phyloP scores from a whole-genome alignment of 2,888 invertebrate genomes.

The Mayetiola destructor region DNA sequence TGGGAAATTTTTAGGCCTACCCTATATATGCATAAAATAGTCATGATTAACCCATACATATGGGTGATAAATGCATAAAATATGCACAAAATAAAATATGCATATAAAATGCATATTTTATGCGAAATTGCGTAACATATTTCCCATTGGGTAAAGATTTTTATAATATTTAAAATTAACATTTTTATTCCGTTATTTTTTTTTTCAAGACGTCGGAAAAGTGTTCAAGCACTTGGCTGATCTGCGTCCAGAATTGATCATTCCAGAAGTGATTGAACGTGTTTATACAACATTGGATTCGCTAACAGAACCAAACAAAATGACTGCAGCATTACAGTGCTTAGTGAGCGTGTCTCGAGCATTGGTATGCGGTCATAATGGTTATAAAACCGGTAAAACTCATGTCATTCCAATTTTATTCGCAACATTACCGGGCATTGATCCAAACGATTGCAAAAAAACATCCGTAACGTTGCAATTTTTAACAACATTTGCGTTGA shows the following conservation, averaged over 20 bases:
- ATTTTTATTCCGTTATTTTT: too few relatives aligned
- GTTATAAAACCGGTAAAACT: slow-evolving; percentile 59
- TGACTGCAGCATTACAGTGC: slow-evolving; percentile 56
- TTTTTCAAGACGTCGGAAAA: slow-evolving; percentile 49
- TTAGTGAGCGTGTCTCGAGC: slow-evolving; percentile 54
- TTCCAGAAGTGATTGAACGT: slow-evolving; percentile 69
- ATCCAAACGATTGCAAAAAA: slow-evolving; percentile 73
- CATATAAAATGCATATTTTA: too few relatives aligned
- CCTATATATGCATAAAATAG: too few relatives aligned
- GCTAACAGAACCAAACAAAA: slow-evolving; percentile 75
- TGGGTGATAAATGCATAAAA: too few relatives aligned
- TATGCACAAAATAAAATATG: too few relatives aligned
- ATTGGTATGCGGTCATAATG: slow-evolving; percentile 37
- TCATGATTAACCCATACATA: too few relatives aligned
- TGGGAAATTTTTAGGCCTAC: too few relatives aligned
- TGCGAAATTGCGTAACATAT: too few relatives aligned
- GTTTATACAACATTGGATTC: slow-evolving; percentile 69
- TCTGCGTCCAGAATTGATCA: slow-evolving; percentile 64
- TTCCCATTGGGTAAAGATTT: too few relatives aligned
- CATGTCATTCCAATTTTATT: slow-evolving; percentile 70
- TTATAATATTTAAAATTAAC: too few relatives aligned
- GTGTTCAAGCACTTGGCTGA: slow-evolving; percentile 63
- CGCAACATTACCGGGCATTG: slow-evolving; percentile 73
- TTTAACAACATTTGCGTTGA: slow-evolving; percentile 56
- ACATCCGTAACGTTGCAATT: slow-evolving; percentile 63